Conservation (phyloP, 2,888 invertebrate species). For the Euzophera pinguis region DNA sequence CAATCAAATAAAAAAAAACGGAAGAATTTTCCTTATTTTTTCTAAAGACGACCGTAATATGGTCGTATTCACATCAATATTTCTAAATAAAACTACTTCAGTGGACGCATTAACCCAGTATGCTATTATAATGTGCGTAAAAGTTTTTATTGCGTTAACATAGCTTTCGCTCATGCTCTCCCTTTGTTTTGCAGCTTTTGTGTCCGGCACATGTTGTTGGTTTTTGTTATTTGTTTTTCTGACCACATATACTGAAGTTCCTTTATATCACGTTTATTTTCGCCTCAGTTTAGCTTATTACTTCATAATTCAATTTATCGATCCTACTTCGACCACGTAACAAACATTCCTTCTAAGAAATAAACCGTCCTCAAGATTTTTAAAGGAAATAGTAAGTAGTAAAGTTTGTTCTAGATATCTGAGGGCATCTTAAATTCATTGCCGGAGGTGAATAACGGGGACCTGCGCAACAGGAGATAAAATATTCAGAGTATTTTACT, state of each 20-base stretch:
- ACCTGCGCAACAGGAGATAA: not conserved
- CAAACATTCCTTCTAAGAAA: too few relatives aligned
- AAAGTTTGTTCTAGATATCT: not conserved
- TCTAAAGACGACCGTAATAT: too few relatives aligned
- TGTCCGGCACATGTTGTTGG: constrained; percentile 7
- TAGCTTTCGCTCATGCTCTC: constrained; percentile 7
- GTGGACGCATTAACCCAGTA: not conserved
- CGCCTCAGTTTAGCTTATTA: not conserved
- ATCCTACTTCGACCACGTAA: not conserved
- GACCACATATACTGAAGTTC: not conserved
- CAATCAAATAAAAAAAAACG: too few relatives aligned
- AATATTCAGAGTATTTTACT: constrained; percentile 8
- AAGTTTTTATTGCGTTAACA: constrained; percentile 12
- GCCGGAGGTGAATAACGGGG: not conserved
- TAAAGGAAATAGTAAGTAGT: too few relatives aligned
- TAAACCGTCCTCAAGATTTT: too few relatives aligned
- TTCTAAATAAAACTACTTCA: not conserved
- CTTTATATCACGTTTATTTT: constrained; percentile 3
- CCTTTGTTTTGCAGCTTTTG: constrained; percentile 6
- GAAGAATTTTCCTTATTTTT: too few relatives aligned
- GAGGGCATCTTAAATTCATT: constrained; percentile 3
- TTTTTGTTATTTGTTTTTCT: constrained; percentile 8
- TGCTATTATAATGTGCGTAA: not conserved
- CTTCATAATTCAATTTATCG: not conserved
- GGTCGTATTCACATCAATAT: too few relatives aligned